Percentiles rank a stretch among this genome's conserved stretches.
Evolutionary conservation across 2,888 invertebrate species (phyloP).

Genomic region (Caenorhabditis panamensis): DNA sequence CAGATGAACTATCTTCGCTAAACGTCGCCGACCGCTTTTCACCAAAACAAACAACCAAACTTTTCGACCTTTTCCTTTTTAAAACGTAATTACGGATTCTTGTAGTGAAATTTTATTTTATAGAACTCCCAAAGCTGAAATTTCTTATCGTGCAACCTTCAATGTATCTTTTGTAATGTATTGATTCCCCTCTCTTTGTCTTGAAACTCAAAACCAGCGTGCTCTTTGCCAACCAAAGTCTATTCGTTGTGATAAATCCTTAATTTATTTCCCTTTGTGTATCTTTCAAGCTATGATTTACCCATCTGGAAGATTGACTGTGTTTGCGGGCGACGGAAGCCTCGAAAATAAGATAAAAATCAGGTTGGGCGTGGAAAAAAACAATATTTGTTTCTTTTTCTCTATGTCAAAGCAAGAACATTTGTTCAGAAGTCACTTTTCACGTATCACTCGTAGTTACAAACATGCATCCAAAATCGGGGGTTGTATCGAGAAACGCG

Average conservation of each 20-base stretch:
- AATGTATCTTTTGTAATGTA: too few relatives aligned
- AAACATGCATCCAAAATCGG: too few relatives aligned
- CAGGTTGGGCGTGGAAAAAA: too few relatives aligned
- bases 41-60: not conserved
- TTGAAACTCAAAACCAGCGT: constrained; percentile 12
- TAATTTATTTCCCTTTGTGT: not conserved
- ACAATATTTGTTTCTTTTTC: too few relatives aligned
- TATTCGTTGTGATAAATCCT: constrained; percentile 23
- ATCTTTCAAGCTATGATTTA: too few relatives aligned
- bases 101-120: not conserved
- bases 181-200: not conserved
- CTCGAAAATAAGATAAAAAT: too few relatives aligned
- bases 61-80: not conserved
- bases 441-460: too few relatives aligned
- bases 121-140: not conserved
- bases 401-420: too few relatives aligned
- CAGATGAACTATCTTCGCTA: constrained; percentile 62
- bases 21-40: not conserved
- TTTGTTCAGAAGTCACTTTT: too few relatives aligned
- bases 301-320: too few relatives aligned
- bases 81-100: not conserved
- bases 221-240: constrained; percentile 18
- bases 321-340: too few relatives aligned
- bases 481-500: too few relatives aligned
- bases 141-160: not conserved